phyloP scores from a whole-genome alignment of 2,888 invertebrate species.

The Leptinotarsa peninsularis region DNA sequence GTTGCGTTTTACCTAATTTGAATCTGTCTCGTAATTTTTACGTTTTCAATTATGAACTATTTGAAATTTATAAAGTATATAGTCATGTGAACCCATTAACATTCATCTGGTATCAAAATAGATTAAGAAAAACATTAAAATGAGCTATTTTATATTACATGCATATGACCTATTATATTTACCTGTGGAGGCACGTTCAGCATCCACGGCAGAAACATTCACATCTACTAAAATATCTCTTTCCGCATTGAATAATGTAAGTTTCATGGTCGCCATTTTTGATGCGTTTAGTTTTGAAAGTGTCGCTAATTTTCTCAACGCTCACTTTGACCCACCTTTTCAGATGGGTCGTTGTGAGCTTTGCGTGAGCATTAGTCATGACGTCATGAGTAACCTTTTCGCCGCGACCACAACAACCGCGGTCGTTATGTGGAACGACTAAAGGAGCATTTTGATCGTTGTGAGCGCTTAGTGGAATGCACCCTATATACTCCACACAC shows the following conservation, averaged over 20 bases:
- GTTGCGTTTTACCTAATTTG: too few relatives aligned
- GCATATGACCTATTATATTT: not conserved
- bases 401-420: constrained; percentile 23
- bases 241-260: not conserved
- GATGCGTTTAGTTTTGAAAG: not conserved
- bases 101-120: too few relatives aligned
- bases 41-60: too few relatives aligned
- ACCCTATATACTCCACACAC: not conserved
- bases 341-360: constrained; percentile 16
- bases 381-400: constrained; percentile 5
- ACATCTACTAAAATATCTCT: not conserved
- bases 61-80: too few relatives aligned
- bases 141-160: too few relatives aligned
- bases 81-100: too few relatives aligned
- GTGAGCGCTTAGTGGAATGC: constrained; percentile 26
- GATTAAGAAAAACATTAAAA: too few relatives aligned
- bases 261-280: not conserved
- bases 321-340: constrained; percentile 6
- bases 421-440: constrained; percentile 29
- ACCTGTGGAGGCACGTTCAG: not conserved
- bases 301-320: not conserved
- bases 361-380: constrained; percentile 2
- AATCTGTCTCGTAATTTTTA: too few relatives aligned
- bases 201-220: not conserved
- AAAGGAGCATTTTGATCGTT: constrained; percentile 23